Percentiles rank a stretch among this genome's conserved stretches.
phyloP scores from a whole-genome alignment of 2,113 vertebrate genomes.

The Pyrgilauda ruficollis region DNA sequence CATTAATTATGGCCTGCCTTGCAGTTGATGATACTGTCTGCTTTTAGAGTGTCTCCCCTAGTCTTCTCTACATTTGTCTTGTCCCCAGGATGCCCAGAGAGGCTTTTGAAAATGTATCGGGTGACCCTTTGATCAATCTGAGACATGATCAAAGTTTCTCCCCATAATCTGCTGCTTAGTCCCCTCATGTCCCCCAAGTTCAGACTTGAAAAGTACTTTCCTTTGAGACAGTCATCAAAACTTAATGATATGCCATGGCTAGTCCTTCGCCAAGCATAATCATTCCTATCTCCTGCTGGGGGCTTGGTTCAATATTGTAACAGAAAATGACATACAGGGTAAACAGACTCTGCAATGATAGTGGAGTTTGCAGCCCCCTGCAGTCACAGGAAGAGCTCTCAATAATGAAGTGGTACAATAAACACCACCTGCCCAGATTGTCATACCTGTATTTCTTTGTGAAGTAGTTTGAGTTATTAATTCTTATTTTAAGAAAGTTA shows the following conservation, averaged over 20 bases:
- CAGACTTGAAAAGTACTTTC: constrained; percentile 17
- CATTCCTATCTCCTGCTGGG: constrained; percentile 26
- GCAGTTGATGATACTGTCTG: not conserved
- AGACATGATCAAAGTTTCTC: constrained; percentile 26
- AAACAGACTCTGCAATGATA: not conserved
- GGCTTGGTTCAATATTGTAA: not conserved
- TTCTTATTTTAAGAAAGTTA: not conserved
- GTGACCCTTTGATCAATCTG: constrained; percentile 49
- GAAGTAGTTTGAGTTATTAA: not conserved
- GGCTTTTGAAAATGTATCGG: not conserved
- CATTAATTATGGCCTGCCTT: not conserved
- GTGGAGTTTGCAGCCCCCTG: not conserved
- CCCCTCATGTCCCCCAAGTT: not conserved
- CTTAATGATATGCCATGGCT: not conserved
- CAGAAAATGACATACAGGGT: not conserved
- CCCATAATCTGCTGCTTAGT: not conserved
- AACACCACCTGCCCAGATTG: not conserved
- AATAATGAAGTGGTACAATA: not conserved
- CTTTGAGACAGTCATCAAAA: constrained; percentile 16
- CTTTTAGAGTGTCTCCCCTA: not conserved
- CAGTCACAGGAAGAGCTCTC: not conserved
- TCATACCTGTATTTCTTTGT: not conserved
- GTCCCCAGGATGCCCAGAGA: not conserved
- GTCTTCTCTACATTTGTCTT: constrained; percentile 1
- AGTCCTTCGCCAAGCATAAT: constrained; percentile 7